Conservation (phyloP, 2,888 invertebrate species). For the Spialia ferax region DNA sequence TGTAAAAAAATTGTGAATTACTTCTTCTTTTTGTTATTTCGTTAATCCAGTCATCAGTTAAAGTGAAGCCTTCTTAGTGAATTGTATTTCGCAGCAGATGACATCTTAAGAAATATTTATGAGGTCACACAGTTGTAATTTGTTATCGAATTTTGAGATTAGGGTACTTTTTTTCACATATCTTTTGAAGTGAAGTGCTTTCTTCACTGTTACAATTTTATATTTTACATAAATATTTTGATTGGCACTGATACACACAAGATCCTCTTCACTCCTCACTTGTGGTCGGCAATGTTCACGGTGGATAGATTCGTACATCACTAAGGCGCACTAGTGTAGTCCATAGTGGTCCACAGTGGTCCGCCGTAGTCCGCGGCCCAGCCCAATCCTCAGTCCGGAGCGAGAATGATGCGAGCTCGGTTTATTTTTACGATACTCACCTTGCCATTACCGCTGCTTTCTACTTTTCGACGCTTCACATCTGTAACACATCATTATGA, state of each 20-base stretch:
- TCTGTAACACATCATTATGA: slow-evolving; percentile 78
- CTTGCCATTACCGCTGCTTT: slow-evolving; percentile 91
- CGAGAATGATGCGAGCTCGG: slow-evolving; percentile 71
- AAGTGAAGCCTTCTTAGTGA: background rate
- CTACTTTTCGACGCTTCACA: slow-evolving; percentile 94
- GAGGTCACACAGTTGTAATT: background rate
- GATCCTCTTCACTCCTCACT: background rate
- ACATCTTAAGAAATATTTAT: background rate
- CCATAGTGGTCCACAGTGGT: background rate
- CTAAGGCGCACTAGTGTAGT: background rate
- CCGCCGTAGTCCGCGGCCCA: slow-evolving; percentile 65
- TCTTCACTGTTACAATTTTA: slow-evolving; percentile 23
- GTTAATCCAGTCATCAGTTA: background rate
- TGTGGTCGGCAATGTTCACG: background rate
- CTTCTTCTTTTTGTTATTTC: background rate
- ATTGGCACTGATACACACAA: slow-evolving; percentile 18
- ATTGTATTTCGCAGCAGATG: too few species aligned
- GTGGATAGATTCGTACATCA: background rate
- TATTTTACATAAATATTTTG: background rate
- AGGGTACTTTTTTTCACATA: slow-evolving; percentile 10
- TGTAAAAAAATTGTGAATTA: background rate
- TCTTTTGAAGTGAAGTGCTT: slow-evolving; percentile 1
- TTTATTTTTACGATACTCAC: slow-evolving; percentile 90
- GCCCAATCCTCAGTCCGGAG: slow-evolving; percentile 88
- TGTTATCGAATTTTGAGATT: background rate